Evolutionary conservation across 2,888 invertebrate genomes (phyloP), one percentile per base, ranked within the genome.

Genomic region (Hypomecis punctinalis): DNA sequence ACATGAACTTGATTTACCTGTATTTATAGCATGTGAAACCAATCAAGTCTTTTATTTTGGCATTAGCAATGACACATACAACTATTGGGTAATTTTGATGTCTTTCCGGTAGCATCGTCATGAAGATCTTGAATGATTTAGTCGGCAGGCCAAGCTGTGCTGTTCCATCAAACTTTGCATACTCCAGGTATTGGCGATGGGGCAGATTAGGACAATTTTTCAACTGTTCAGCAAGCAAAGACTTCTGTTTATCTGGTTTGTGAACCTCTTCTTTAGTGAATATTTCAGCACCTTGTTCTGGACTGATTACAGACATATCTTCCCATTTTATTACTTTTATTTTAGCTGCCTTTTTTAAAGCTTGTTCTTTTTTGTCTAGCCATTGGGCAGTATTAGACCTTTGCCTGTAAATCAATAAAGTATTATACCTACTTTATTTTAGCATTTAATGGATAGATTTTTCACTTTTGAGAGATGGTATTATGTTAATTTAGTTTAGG

Each of bases 1-100:
- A 45, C 57, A 74, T 70, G 57, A 65, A 43, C 6, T 47, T n/a
- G 37, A 2, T 9, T 45, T 91, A 93, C 95, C 95, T 91, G 94
- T 95, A 96, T 91, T 97, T 97, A 83, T 97, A 98, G 89, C 98
- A 97, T 77, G 97, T 97, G 60, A 99, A 95, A 42, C 99, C 99
- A 82, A 99, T 97, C 40, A 99, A 94, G 84, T 99, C 98, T 76
- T 95, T 94, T 61, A 99, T 97, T 91, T 96, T 98, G 36, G 98
- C 98, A 76, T 95, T 95, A 13, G 96, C 95, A 64, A 97, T 93
- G 57, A 98, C 97, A 77, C 96, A 95, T 58, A 98, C 95, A 76
- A 95, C 94, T 84, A 98, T 91, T 0, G 98, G 98, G 89, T 97
- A 98, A 73, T 96, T 95, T 70, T 97, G 95, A 69, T 97, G 95